These are phyloP conservation scores for Chloroceryle aenea DNA, from an alignment of 2,113 vertebrate species.

Conservation along the genomic window DNA sequence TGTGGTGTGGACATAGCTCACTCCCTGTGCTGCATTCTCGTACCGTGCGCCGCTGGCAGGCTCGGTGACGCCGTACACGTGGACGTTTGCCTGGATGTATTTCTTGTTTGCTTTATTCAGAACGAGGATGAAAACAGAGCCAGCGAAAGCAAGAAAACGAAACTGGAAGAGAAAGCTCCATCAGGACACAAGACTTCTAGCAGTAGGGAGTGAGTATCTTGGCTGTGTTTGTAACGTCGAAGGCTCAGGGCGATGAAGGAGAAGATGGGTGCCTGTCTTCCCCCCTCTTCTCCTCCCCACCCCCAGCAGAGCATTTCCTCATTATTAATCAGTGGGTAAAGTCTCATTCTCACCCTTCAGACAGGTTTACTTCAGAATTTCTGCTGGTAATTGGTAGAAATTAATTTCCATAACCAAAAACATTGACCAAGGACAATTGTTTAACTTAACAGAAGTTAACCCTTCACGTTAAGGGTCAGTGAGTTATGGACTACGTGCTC, in stretches of 20 bases:
- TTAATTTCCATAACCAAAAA: neutral
- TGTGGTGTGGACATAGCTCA: neutral
- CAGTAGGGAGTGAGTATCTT: slow-evolving; percentile 90
- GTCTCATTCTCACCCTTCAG: neutral
- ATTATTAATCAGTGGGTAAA: neutral
- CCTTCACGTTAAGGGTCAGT: neutral
- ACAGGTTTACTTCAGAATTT: neutral
- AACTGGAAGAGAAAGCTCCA: slow-evolving; percentile 88
- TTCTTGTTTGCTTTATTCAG: slow-evolving; percentile 74
- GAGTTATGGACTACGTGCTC: neutral
- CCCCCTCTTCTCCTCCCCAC: neutral
- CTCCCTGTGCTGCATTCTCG: neutral
- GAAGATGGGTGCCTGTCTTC: neutral
- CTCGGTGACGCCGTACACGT: neutral
- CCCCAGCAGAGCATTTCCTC: neutral
- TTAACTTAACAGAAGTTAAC: neutral
- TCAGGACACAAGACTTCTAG: slow-evolving; percentile 88
- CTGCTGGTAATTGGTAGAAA: neutral
- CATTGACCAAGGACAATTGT: neutral
- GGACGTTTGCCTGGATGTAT: neutral
- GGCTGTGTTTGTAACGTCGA: neutral
- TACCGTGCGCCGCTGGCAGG: neutral
- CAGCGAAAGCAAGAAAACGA: slow-evolving; percentile 90
- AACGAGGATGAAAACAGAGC: slow-evolving; percentile 89
- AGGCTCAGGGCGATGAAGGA: neutral